Conservation (phyloP, 2,888 invertebrate genomes). For the Tubulanus polymorphus region DNA sequence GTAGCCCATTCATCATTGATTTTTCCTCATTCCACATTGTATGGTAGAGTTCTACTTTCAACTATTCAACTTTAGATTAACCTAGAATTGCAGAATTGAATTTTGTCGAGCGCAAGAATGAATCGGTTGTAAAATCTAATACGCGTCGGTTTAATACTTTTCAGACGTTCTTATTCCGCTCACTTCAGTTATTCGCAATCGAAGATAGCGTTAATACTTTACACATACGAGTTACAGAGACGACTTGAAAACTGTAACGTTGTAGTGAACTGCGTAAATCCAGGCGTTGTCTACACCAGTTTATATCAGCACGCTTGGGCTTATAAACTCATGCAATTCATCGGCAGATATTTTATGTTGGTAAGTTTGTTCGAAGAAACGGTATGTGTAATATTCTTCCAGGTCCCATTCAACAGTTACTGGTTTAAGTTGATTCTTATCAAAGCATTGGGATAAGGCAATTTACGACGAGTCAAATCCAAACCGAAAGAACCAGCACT, state of each 20-base stretch:
- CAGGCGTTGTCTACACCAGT: slow-evolving; percentile 29
- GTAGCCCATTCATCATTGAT: too few relatives aligned
- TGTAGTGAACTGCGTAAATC: slow-evolving; percentile 31
- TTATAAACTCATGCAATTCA: slow-evolving; percentile 18
- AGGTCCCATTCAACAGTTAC: too few relatives aligned
- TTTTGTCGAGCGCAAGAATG: background rate
- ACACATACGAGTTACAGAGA: slow-evolving; percentile 22
- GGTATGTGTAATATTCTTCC: too few relatives aligned
- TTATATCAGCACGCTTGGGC: slow-evolving; percentile 24
- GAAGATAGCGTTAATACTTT: slow-evolving; percentile 29
- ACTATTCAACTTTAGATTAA: too few relatives aligned
- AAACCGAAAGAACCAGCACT: too few relatives aligned
- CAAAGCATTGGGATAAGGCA: too few relatives aligned
- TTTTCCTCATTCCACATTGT: too few relatives aligned
- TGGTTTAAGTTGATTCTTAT: too few relatives aligned
- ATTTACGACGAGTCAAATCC: too few relatives aligned
- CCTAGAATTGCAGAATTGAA: too few relatives aligned
- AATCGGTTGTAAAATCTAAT: background rate
- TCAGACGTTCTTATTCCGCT: slow-evolving; percentile 21
- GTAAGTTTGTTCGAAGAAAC: too few relatives aligned
- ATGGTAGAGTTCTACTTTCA: too few relatives aligned
- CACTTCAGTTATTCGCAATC: slow-evolving; percentile 33
- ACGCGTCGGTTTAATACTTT: slow-evolving; percentile 1
- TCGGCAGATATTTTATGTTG: slow-evolving; percentile 21
- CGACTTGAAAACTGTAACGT: slow-evolving; percentile 21